Evolutionary conservation across 2,113 vertebrate genomes (phyloP).

Genomic region (Larimichthys crocea): DNA sequence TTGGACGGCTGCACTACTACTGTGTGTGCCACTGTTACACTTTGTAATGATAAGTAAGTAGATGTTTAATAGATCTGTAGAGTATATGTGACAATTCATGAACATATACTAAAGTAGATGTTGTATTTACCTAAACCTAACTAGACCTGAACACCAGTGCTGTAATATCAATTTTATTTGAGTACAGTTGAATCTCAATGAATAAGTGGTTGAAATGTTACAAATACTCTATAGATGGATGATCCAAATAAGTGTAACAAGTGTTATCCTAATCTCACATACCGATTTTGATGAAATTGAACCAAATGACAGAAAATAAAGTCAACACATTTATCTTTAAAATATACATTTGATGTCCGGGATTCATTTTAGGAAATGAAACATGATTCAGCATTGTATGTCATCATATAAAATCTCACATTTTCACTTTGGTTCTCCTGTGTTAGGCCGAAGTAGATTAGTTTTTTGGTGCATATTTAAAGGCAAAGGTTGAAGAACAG

Average conservation of each 20-base stretch:
- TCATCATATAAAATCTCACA: neutral
- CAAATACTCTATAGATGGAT: no score
- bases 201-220: no score
- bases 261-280: neutral
- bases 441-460: neutral
- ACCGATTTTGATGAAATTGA: neutral
- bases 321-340: neutral
- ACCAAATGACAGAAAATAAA: neutral
- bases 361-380: neutral
- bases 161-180: no score
- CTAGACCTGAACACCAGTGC: no score
- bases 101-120: no score
- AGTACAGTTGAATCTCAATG: no score
- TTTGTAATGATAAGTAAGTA: no score
- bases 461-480: neutral
- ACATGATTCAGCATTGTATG: neutral
- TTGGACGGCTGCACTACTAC: constrained; percentile 13
- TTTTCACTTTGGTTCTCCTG: neutral
- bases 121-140: no score
- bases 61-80: neutral
- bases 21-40: constrained; percentile 6
- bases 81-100: no score
- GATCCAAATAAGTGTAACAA: no score
- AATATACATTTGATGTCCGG: constrained; percentile 3
- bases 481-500: neutral